A percentile compares a stretch with the other conserved stretches of the same genome.
Conservation (phyloP, 2,113 vertebrate genomes). For the Indicator indicator region DNA sequence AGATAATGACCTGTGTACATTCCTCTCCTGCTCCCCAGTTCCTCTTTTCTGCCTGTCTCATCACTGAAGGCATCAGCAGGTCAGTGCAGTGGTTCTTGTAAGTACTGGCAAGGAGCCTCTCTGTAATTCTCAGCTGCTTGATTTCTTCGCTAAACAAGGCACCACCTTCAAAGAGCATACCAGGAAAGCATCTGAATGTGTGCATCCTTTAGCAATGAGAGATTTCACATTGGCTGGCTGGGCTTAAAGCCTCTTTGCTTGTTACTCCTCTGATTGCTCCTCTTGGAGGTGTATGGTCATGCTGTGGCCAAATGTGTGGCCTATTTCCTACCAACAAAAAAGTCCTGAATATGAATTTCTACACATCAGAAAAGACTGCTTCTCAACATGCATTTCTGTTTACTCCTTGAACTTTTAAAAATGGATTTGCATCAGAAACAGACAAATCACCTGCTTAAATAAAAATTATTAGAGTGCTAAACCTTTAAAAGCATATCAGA, state of each 20-base stretch:
- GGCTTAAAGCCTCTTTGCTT: not conserved
- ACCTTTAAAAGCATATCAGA: not conserved
- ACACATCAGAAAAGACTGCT: not conserved
- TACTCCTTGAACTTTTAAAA: not conserved
- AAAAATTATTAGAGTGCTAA: not conserved
- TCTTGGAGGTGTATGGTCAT: not conserved
- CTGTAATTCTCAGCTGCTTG: not conserved
- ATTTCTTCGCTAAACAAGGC: not conserved
- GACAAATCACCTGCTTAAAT: not conserved
- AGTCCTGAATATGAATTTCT: not conserved
- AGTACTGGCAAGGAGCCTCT: not conserved
- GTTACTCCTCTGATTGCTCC: not conserved
- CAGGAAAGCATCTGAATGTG: not conserved
- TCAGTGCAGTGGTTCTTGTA: not conserved
- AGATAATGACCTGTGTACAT: not conserved
- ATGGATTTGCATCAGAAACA: not conserved
- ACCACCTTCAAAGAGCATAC: not conserved
- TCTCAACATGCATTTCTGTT: not conserved
- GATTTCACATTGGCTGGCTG: not conserved
- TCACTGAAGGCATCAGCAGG: not conserved
- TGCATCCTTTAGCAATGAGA: not conserved
- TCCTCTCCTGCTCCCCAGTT: not conserved
- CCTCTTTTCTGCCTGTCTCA: not conserved
- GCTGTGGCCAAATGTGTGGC: not conserved
- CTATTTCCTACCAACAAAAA: not conserved